Evolutionary conservation across 2,113 vertebrate species (phyloP).

Genomic region (Pseudopodoces humilis): DNA sequence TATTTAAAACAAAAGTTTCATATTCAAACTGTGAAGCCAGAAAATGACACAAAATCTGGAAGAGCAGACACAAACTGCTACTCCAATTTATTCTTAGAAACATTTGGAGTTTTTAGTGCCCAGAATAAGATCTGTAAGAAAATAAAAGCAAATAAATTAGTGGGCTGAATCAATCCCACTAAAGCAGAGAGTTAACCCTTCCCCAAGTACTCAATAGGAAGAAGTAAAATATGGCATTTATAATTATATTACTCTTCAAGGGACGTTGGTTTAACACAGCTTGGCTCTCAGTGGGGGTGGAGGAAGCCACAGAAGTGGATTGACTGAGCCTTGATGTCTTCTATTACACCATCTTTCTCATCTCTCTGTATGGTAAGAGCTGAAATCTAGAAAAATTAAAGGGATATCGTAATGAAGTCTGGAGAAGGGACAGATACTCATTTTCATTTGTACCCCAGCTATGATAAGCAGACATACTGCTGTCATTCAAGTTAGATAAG

Average conservation of each 20-base stretch:
- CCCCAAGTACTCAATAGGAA: neutral
- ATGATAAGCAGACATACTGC: neutral
- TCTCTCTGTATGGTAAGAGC: slow-evolving; percentile 70
- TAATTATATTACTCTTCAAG: neutral
- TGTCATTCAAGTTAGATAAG: neutral
- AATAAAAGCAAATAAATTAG: neutral
- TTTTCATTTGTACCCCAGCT: neutral
- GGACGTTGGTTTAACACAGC: neutral
- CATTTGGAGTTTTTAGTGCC: neutral
- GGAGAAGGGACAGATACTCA: neutral
- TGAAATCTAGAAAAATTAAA: slow-evolving; percentile 75
- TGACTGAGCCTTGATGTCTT: slow-evolving; percentile 74
- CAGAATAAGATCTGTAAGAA: neutral
- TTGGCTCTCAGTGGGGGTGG: neutral
- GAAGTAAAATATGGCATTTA: neutral
- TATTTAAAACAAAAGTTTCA: neutral
- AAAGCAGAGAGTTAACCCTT: neutral
- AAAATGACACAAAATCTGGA: neutral
- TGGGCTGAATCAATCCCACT: neutral
- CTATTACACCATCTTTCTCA: slow-evolving; percentile 78
- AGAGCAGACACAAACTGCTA: neutral
- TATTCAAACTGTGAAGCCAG: neutral
- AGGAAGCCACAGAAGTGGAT: neutral
- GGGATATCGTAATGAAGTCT: neutral
- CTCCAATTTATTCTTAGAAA: neutral